phyloP scores from a whole-genome alignment of 2,113 vertebrate genomes.

The Peucedramus taeniatus region DNA sequence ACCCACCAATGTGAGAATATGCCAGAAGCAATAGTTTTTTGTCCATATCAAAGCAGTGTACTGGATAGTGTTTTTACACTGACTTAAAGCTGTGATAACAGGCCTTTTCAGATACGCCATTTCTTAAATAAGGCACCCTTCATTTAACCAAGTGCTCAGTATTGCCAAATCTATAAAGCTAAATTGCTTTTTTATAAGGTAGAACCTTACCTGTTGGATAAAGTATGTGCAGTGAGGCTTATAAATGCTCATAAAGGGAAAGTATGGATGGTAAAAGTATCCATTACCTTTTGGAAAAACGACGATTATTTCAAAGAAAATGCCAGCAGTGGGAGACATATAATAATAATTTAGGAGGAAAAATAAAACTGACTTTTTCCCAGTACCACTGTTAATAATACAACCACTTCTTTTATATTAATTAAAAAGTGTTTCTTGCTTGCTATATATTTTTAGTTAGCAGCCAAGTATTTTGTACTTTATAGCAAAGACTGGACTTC shows the following conservation, averaged over 20 bases:
- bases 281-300: conserved; percentile 62
- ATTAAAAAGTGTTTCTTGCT: conserved; percentile 55
- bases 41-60: neutral
- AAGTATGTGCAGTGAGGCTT: conserved; percentile 63
- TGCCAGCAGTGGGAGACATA: conserved; percentile 51
- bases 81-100: conserved; percentile 17
- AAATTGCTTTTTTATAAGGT: conserved; percentile 65
- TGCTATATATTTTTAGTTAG: conserved; percentile 42
- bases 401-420: conserved; percentile 60
- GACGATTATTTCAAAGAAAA: conserved; percentile 60
- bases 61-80: neutral
- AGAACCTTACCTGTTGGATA: conserved; percentile 58
- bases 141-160: conserved; percentile 34
- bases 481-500: conserved; percentile 45
- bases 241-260: conserved; percentile 59
- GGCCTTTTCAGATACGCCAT: conserved; percentile 19
- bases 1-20: neutral
- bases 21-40: neutral
- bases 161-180: conserved; percentile 58
- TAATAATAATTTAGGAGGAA: conserved; percentile 56
- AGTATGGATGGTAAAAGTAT: conserved; percentile 48
- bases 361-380: conserved; percentile 60
- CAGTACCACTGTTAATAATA: conserved; percentile 56
- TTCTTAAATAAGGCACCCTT: conserved; percentile 43
- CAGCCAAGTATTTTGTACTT: conserved; percentile 44